phyloP scores from a whole-genome alignment of 2,888 invertebrate genomes.

The Cremastinae sp. region DNA sequence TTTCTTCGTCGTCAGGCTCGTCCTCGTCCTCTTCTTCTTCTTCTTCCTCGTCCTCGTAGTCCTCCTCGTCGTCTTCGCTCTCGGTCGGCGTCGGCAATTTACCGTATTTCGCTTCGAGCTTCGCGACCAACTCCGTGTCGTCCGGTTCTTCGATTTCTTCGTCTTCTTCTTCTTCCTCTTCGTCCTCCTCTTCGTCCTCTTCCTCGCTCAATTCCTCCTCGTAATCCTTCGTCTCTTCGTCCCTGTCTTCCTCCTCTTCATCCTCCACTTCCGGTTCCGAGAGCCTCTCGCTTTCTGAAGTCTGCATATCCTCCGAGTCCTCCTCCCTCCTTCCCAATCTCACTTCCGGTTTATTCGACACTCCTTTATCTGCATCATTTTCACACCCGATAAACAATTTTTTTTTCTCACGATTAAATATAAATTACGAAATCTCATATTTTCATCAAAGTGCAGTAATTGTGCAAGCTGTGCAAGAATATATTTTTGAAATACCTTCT shows the following conservation, averaged over 20 bases:
- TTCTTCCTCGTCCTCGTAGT: conserved; percentile 69
- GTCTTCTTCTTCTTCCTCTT: conserved; percentile 73
- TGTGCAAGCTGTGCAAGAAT: no score
- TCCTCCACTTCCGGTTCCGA: conserved; percentile 67
- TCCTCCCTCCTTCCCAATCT: conserved; percentile 53
- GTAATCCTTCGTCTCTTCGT: conserved; percentile 83
- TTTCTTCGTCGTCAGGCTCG: conserved; percentile 74
- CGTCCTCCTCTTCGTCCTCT: conserved; percentile 68
- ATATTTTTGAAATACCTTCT: conserved; percentile 20
- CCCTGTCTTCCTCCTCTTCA: conserved; percentile 71
- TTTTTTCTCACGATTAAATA: not conserved
- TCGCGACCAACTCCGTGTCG: conserved; percentile 86
- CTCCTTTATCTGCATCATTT: conserved; percentile 39
- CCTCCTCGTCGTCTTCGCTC: conserved; percentile 80
- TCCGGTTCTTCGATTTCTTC: conserved; percentile 83
- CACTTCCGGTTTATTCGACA: conserved; percentile 11
- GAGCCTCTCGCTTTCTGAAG: conserved; percentile 63
- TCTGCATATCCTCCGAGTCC: conserved; percentile 55
- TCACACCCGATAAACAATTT: not conserved
- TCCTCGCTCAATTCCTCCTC: conserved; percentile 66
- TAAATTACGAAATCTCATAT: not conserved
- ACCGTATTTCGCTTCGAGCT: conserved; percentile 88
- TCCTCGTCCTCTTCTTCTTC: conserved; percentile 72
- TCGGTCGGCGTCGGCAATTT: conserved; percentile 81
- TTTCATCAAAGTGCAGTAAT: not conserved